Percentiles rank a stretch among this genome's conserved stretches.
Evolutionary conservation across 2,113 vertebrate species (phyloP).

Genomic region (Tenebrosternarchus preto): DNA sequence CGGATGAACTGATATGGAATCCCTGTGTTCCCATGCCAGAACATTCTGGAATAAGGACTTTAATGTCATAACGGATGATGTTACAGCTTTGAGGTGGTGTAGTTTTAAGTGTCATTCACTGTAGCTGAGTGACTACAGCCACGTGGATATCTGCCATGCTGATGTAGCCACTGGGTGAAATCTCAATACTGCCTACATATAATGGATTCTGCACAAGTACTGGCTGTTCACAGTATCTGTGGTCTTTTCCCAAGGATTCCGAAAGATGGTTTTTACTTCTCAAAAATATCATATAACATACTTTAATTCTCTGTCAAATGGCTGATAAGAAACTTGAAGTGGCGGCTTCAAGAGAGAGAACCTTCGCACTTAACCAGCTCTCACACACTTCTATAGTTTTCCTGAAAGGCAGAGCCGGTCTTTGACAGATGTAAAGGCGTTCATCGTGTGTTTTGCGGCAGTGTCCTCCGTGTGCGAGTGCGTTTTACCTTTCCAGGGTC

Average conservation of each 20-base stretch:
- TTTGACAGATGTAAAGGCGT: background rate
- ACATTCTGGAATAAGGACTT: background rate
- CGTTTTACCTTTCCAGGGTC: slow-evolving; percentile 37
- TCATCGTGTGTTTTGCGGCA: background rate
- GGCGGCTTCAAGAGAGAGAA: background rate
- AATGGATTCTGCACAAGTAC: background rate
- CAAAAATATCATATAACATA: no score
- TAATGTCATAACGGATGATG: slow-evolving; percentile 17
- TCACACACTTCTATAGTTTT: background rate
- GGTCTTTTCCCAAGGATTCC: background rate
- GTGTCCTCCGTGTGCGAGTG: background rate
- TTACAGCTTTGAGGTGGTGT: slow-evolving; percentile 13
- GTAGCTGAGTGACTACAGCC: background rate
- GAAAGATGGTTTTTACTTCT: no score
- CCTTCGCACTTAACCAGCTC: background rate
- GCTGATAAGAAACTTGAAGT: background rate
- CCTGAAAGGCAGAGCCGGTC: background rate
- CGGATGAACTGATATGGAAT: slow-evolving; percentile 47
- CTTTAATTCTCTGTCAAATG: no score
- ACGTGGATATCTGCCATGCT: background rate
- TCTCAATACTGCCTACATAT: background rate
- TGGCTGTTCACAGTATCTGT: background rate
- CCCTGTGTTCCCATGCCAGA: slow-evolving; percentile 11
- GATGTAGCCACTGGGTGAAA: background rate
- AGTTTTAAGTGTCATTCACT: slow-evolving; percentile 40